phyloP scores from a whole-genome alignment of 1,140 invertebrate genomes.

The Eriocheir sinensis region DNA sequence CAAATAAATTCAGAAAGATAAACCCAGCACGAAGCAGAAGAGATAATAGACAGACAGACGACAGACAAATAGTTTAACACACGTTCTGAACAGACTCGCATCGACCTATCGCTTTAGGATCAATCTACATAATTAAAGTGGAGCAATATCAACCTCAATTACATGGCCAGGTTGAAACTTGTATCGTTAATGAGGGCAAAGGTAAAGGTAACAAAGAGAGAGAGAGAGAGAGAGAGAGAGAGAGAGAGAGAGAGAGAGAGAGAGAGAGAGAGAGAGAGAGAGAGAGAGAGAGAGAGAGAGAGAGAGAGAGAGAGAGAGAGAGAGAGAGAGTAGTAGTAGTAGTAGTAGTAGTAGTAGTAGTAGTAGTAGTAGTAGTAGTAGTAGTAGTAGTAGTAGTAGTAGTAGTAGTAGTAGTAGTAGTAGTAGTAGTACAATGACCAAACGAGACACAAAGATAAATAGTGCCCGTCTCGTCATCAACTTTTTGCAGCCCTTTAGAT shows the following conservation, averaged over 20 bases:
- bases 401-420: slow-evolving; percentile 18
- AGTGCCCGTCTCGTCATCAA: too few species aligned
- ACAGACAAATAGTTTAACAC: too few species aligned
- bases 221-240: neutral
- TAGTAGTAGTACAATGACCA: neutral
- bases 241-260: neutral
- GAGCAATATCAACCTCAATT: neutral
- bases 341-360: slow-evolving; percentile 24
- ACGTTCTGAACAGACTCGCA: neutral
- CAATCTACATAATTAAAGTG: slow-evolving; percentile 8
- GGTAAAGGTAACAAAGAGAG: neutral
- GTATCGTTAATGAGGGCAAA: neutral
- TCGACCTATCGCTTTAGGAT: neutral
- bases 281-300: neutral
- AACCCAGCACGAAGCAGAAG: too few species aligned
- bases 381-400: neutral
- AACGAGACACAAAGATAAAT: too few species aligned
- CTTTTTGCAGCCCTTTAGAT: too few species aligned
- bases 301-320: neutral
- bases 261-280: slow-evolving; percentile 22
- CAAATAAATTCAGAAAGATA: too few species aligned
- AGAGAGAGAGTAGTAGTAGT: neutral
- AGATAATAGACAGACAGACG: too few species aligned
- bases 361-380: slow-evolving; percentile 25
- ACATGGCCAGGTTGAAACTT: neutral